Percentiles rank a stretch among this genome's conserved stretches.
phyloP scores from a whole-genome alignment of 2,888 invertebrate species.

The Pseudeuparius sepicola region DNA sequence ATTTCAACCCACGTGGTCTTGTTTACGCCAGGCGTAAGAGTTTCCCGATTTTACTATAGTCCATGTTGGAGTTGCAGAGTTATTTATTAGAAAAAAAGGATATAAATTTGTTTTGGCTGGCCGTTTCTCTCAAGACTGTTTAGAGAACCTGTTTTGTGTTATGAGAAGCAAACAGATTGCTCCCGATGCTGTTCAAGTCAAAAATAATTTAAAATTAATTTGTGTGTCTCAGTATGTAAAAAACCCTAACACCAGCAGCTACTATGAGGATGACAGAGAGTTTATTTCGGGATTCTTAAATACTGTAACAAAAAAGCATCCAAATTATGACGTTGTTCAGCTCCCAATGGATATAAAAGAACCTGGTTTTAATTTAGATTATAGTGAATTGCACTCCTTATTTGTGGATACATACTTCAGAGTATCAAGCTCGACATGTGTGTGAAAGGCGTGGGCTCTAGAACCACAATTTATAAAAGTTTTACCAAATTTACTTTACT shows the following conservation, averaged over 20 bases:
- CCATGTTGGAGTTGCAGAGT: conserved; percentile 19
- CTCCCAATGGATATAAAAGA: conserved; percentile 9
- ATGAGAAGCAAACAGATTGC: conserved; percentile 19
- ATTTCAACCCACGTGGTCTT: too few species aligned
- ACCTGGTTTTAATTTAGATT: conserved; percentile 15
- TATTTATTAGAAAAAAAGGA: conserved; percentile 18
- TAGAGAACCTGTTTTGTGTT: conserved; percentile 22
- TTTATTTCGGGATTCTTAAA: conserved; percentile 21
- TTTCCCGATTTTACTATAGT: too few species aligned
- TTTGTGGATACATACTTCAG: conserved; percentile 15
- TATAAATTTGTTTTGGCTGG: conserved; percentile 22
- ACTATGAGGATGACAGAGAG: conserved; percentile 20
- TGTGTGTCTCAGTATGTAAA: conserved; percentile 21
- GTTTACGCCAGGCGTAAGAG: too few species aligned
- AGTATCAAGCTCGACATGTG: conserved; percentile 11
- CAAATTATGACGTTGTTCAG: conserved; percentile 7
- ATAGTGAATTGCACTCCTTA: conserved; percentile 21
- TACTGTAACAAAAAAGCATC: conserved; percentile 4
- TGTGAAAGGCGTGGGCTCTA: conserved; percentile 10
- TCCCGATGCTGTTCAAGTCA: conserved; percentile 17
- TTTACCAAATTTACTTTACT: conserved; percentile 12
- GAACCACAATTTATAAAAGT: conserved; percentile 11
- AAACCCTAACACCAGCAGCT: conserved; percentile 15
- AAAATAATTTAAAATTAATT: conserved; percentile 22
- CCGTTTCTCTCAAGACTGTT: conserved; percentile 22